A percentile compares a stretch with the other conserved stretches of the same genome.
Evolutionary conservation across 2,888 invertebrate genomes (phyloP).

Genomic region (Lithosia quadra): DNA sequence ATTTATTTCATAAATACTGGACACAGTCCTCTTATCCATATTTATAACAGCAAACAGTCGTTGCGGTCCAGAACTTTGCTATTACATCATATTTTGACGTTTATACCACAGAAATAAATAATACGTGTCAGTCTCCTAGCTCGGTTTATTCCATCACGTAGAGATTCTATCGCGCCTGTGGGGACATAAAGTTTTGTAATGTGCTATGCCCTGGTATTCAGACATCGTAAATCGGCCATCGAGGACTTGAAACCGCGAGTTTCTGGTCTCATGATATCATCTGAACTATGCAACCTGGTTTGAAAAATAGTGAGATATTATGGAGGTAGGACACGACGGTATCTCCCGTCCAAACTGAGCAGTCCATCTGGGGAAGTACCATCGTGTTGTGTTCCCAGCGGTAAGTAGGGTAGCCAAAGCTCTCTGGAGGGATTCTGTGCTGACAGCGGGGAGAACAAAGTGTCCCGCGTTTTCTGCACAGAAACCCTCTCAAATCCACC

Average conservation of each 20-base stretch:
- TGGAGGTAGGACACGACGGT: too few species aligned
- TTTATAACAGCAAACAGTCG: constrained; percentile 4
- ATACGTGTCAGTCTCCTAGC: constrained; percentile 4
- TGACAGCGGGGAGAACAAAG: too few species aligned
- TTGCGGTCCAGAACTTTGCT: background rate
- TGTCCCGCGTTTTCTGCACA: too few species aligned
- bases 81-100: constrained; percentile 9
- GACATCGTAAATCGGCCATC: constrained; percentile 46
- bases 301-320: constrained; percentile 2
- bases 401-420: too few species aligned
- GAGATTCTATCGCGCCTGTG: constrained; percentile 29
- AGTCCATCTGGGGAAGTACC: too few species aligned
- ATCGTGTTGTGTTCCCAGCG: too few species aligned
- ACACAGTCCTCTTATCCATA: constrained; percentile 7
- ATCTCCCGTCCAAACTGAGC: too few species aligned
- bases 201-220: constrained; percentile 34
- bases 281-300: background rate
- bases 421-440: too few species aligned
- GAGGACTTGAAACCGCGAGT: constrained; percentile 24
- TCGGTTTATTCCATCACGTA: constrained; percentile 38
- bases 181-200: constrained; percentile 29
- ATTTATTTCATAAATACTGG: background rate
- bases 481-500: too few species aligned
- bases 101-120: constrained; percentile 13
- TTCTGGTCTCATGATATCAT: constrained; percentile 2